Conservation (phyloP, 2,113 vertebrate genomes). For the Epinephelus lanceolatus region DNA sequence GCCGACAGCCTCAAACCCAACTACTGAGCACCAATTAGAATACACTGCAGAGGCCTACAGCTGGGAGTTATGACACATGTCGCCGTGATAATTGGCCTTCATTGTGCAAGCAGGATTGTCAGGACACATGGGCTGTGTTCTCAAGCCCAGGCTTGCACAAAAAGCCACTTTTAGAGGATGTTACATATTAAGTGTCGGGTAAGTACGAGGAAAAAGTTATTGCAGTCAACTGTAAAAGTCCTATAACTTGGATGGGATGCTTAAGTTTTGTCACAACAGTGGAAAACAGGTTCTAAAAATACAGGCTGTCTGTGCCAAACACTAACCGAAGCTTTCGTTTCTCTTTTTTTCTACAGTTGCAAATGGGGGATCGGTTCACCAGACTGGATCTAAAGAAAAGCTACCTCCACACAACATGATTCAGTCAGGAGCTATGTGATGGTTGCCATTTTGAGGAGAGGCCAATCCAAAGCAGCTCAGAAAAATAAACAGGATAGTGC, state of each 20-base stretch:
- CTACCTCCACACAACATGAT: constrained; percentile 15
- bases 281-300: constrained; percentile 54
- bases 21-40: background rate
- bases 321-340: constrained; percentile 54
- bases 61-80: constrained; percentile 15
- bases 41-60: background rate
- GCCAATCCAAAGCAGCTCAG: constrained; percentile 13
- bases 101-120: constrained; percentile 53
- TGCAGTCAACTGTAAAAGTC: background rate
- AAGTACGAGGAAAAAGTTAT: background rate
- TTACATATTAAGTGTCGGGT: constrained; percentile 25
- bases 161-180: constrained; percentile 24
- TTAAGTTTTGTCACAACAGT: constrained; percentile 25
- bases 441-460: constrained; percentile 28
- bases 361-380: constrained; percentile 11
- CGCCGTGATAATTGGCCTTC: constrained; percentile 26
- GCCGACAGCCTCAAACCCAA: constrained; percentile 11
- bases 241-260: constrained; percentile 3
- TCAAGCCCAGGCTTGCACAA: constrained; percentile 52
- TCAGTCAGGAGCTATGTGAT: constrained; percentile 37
- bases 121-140: constrained; percentile 43
- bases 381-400: constrained; percentile 20
- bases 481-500: constrained; percentile 22
- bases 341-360: constrained; percentile 14
- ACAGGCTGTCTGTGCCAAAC: constrained; percentile 4